Conservation (phyloP, 2,797 vertebrate genomes). For the Sebastes trivittatus region DNA sequence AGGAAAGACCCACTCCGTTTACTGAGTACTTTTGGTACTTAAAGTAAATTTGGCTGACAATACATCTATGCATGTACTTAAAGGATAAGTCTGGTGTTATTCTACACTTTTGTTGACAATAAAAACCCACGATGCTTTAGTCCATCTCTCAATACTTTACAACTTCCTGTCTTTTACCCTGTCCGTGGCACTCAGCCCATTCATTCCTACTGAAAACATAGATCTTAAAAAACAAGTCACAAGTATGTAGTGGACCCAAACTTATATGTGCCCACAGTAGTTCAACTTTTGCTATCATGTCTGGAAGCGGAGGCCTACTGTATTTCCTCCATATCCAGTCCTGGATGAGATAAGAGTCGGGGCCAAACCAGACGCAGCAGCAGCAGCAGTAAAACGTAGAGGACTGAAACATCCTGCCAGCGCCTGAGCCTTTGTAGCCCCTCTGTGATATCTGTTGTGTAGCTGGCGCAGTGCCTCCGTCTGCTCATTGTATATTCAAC, state of each 20-base stretch:
- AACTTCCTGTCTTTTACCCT: background rate
- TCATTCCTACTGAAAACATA: background rate
- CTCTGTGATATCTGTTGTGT: constrained; percentile 10
- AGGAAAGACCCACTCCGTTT: background rate
- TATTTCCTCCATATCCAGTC: constrained; percentile 25
- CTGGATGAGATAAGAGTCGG: constrained; percentile 27
- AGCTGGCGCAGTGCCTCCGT: background rate
- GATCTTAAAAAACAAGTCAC: background rate
- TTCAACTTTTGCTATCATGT: background rate
- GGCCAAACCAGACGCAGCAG: background rate
- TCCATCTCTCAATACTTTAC: background rate
- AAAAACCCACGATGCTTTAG: background rate
- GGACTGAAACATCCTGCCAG: constrained; percentile 33
- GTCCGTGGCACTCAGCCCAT: background rate
- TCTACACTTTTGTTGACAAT: background rate
- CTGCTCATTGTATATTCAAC: constrained; percentile 15
- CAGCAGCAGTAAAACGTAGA: background rate
- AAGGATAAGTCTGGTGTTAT: background rate
- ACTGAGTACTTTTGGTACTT: background rate
- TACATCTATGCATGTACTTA: background rate
- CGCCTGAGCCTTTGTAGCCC: constrained; percentile 21
- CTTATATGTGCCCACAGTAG: background rate
- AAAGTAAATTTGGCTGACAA: background rate
- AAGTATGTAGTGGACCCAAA: background rate
- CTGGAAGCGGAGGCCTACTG: constrained; percentile 8